Conservation (phyloP, 2,113 vertebrate genomes). For the Ceyx melanurus region DNA sequence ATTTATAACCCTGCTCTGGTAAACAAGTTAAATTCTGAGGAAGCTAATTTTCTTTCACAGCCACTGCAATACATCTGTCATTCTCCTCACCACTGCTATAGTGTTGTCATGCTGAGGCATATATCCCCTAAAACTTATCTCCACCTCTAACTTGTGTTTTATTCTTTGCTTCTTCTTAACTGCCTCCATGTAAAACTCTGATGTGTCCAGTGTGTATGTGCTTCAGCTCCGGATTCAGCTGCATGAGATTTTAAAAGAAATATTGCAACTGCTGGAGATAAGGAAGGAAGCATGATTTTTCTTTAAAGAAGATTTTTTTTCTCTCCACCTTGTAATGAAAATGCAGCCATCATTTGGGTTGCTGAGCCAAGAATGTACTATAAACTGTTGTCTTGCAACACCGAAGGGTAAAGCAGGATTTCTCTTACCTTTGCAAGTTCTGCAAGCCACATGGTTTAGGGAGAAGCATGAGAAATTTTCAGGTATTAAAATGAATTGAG, state of each 20-base stretch:
- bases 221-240: not conserved
- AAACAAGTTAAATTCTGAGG: conserved; percentile 38
- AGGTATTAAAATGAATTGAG: not conserved
- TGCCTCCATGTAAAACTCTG: not conserved
- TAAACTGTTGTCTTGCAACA: not conserved
- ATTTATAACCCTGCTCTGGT: conserved; percentile 37
- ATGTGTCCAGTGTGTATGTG: not conserved
- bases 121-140: not conserved
- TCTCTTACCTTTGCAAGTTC: not conserved
- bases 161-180: not conserved
- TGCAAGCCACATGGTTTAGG: not conserved
- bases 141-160: not conserved
- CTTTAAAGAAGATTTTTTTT: not conserved
- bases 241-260: not conserved
- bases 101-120: not conserved
- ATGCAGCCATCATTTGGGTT: not conserved
- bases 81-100: conserved; percentile 4
- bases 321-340: not conserved
- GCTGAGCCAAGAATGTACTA: not conserved
- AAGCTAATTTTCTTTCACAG: conserved; percentile 45
- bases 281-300: not conserved
- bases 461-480: not conserved
- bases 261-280: not conserved
- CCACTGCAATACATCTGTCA: conserved; percentile 24
- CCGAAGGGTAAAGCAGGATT: not conserved